Evolutionary conservation across 2,113 vertebrate genomes (phyloP), one percentile per base, ranked within the genome.

Genomic region (Chaetops frenatus): DNA sequence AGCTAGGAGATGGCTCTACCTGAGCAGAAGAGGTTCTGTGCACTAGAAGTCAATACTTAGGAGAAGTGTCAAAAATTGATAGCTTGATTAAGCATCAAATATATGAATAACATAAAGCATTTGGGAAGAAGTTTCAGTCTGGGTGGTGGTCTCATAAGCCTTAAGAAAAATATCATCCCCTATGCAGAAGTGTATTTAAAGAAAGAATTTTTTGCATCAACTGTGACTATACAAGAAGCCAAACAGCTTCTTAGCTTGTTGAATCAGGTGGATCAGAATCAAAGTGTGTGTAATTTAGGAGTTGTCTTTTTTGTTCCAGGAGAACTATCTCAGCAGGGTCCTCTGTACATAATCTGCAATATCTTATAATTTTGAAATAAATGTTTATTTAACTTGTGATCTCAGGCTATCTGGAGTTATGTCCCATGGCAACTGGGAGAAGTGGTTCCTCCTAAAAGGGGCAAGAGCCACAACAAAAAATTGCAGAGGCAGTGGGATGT

Each of bases 151-250:
- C 6, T 54, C 53, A 47, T 5, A 61, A 28, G 18, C 12, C n/a
- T 29, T 78, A 23, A 73, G 19, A 69, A 42, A 82, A 73, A 44
- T 29, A 6, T 58, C 28, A 35, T 12, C 3, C 6, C 5, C 15
- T 60, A 14, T 58, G 9, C 24, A 73, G 60, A 44, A 36, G 10
- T 33, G 6, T 20, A 44, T 88, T 64, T 50, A 54, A 48, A 64
- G 28, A 88, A 69, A 58, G 3, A 70, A 27, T 51, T 7, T 47
- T 74, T 70, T 70, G 2, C 20, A 70, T 20, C 35, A 56, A 5
- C 18, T 53, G 4, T 0, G 1, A 14, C n/a, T 31, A 4, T 20
- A 29, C 9, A 23, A 62, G 19, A 18, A 81, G 16, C 4, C 5
- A 8, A 81, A 57, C 7, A 72, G 2, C 2, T 53, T 57, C 29